phyloP scores from a whole-genome alignment of 1,140 invertebrate species.

The Pteromalus puparum region DNA sequence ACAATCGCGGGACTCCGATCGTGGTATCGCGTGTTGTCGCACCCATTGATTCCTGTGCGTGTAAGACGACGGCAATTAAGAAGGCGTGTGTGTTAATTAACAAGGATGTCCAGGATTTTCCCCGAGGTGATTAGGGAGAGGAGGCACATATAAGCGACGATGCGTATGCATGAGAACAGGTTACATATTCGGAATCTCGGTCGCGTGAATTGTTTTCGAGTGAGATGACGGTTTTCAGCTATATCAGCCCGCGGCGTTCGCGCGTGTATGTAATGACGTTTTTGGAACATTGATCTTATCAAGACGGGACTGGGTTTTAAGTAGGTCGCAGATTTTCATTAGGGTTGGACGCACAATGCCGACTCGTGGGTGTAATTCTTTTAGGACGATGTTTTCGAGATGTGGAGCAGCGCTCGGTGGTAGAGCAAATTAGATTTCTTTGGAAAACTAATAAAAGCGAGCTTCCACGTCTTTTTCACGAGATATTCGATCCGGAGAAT shows the following conservation, averaged over 20 bases:
- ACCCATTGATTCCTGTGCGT: conserved; percentile 8
- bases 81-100: conserved; percentile 23
- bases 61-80: background rate
- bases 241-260: too few species aligned
- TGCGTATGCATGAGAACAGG: background rate
- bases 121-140: background rate
- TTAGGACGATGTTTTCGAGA: background rate
- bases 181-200: background rate
- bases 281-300: background rate
- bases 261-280: background rate
- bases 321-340: background rate
- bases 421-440: background rate
- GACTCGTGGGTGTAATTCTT: background rate
- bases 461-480: background rate
- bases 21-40: conserved; percentile 26
- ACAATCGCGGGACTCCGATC: background rate
- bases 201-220: background rate
- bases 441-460: background rate
- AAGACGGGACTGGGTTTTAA: background rate
- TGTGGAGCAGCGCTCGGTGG: too few species aligned
- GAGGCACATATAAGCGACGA: background rate
- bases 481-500: background rate
- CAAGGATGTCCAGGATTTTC: conserved; percentile 34
- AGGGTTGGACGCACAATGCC: background rate
- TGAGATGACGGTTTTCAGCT: background rate